Base-by-base conservation (phyloP, 2,888 invertebrate genomes). In the Pterostichus niger region DNA sequence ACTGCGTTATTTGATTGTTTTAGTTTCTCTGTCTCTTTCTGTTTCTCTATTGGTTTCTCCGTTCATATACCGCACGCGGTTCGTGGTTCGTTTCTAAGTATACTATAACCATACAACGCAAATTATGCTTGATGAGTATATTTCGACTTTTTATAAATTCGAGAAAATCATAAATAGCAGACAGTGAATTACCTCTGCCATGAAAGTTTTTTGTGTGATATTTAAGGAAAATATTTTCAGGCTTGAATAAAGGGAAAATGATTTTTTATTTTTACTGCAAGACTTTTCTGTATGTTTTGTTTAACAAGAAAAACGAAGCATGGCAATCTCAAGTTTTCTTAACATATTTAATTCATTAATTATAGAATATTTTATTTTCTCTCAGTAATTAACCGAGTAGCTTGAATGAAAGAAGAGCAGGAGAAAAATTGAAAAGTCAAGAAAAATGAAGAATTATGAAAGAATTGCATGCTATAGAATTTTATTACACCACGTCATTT, bases 381-480 rank as follows among this genome's bases (percentile, higher is more conserved):
- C 35, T 35, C 33, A 64, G 64, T 33, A 64, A 33, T 64, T 64
- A 64, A 64, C 33, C 33, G 11, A 15, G 68, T 44, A 71, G 68
- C 44, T 64, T 71, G 68, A 31, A 40, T 71, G 15, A 40, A n/a
- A 5, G 35, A 64, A 71, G 68, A 71, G 44, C 3, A 40, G 40
- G 44, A 44, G 15, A 13, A 71, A 56, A 71, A 71, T 71, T 71
- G 68, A 17, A 44, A 44, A 71, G 68, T 71, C 44, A 17, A 33
- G 64, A 35, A 71, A 71, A 64, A 64, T 64, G 15, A 33, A 64
- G 40, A 64, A 64, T 40, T 40, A 40, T 64, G n/a, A 64, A 44
- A 44, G 68, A 44, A 71, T 71, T 40, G 68, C 68, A 71, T 71
- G 68, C 17, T 71, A 15, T 44, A n/a, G n/a, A n/a, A n/a, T n/a